A percentile compares a stretch with the other conserved stretches of the same genome.
phyloP scores from a whole-genome alignment of 2,113 vertebrate genomes.

The Calidris pygmaea region DNA sequence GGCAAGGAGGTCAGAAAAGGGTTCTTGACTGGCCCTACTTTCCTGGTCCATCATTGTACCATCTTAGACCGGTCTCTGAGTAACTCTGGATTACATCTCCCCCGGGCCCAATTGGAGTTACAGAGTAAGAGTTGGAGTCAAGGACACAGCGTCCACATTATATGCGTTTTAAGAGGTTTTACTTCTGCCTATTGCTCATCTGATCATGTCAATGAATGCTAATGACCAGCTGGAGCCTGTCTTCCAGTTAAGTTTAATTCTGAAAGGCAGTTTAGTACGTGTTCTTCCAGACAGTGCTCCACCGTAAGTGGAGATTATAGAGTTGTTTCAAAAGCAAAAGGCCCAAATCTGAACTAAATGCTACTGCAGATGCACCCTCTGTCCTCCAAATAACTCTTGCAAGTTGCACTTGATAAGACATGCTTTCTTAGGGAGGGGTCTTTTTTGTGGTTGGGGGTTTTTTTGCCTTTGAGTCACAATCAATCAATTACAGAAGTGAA shows the following conservation, averaged over 20 bases:
- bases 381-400: not conserved
- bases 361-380: not conserved
- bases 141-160: not conserved
- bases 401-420: no score
- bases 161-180: not conserved
- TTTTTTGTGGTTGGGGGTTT: not conserved
- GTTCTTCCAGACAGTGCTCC: not conserved
- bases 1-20: not conserved
- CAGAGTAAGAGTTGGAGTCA: not conserved
- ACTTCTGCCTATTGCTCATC: not conserved
- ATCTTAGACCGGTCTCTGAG: not conserved
- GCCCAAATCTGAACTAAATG: not conserved
- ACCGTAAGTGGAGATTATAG: not conserved
- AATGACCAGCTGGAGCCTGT: not conserved
- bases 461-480: not conserved
- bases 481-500: not conserved
- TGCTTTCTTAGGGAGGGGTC: not conserved
- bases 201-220: not conserved
- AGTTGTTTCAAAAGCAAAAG: not conserved
- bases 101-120: not conserved
- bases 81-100: not conserved
- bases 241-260: not conserved
- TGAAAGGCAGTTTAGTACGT: not conserved
- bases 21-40: not conserved
- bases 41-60: not conserved